Percentiles rank a stretch among this genome's conserved stretches.
Evolutionary conservation across 2,888 invertebrate genomes (phyloP).

Genomic region (Stenodema calcarata): DNA sequence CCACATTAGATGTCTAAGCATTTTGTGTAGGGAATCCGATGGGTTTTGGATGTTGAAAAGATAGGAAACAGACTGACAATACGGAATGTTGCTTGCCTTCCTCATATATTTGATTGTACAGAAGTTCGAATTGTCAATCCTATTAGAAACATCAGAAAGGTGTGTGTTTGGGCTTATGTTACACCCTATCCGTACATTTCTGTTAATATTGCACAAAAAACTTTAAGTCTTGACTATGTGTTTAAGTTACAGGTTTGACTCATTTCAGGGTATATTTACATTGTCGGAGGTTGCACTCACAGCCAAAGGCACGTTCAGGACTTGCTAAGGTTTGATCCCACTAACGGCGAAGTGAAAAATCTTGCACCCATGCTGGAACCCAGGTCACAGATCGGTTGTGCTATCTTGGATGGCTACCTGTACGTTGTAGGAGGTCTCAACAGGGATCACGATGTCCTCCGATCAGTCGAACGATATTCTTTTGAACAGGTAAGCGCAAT

Average conservation of each 20-base stretch:
- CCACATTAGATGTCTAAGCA: too few relatives aligned
- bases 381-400: constrained; percentile 87
- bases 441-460: constrained; percentile 78
- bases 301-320: constrained; percentile 77
- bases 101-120: too few relatives aligned
- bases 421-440: constrained; percentile 91
- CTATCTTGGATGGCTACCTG: constrained; percentile 80
- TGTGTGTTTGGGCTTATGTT: too few relatives aligned
- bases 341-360: constrained; percentile 78
- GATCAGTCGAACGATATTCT: constrained; percentile 82
- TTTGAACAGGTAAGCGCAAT: constrained; percentile 76
- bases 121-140: too few relatives aligned
- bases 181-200: too few relatives aligned
- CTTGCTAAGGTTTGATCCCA: constrained; percentile 80
- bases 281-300: constrained; percentile 89
- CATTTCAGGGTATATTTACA: constrained; percentile 77
- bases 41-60: too few relatives aligned
- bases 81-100: too few relatives aligned
- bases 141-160: too few relatives aligned
- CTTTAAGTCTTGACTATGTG: too few relatives aligned
- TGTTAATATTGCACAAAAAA: too few relatives aligned
- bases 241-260: neutral
- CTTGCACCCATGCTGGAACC: constrained; percentile 80
- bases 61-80: too few relatives aligned
- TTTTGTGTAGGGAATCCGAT: too few relatives aligned